Conservation (phyloP, 2,888 invertebrate genomes). For the Rhamnusium bicolor region DNA sequence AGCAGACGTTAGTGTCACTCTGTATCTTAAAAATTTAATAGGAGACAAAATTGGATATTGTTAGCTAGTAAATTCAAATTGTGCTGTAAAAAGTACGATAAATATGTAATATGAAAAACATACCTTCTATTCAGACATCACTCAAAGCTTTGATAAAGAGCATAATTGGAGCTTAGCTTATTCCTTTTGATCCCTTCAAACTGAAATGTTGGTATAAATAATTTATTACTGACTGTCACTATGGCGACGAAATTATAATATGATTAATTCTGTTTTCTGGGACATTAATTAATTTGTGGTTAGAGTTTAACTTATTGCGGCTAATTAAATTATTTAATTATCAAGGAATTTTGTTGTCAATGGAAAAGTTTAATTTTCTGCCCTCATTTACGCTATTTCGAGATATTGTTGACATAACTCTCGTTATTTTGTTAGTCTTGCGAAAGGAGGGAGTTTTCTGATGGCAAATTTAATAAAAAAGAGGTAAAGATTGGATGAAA, state of each 20-base stretch:
- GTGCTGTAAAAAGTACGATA: not conserved
- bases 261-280: constrained; percentile 32
- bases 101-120: not conserved
- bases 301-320: constrained; percentile 25
- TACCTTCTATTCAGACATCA: not conserved
- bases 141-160: constrained; percentile 1
- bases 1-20: too few species aligned
- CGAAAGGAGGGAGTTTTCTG: not conserved
- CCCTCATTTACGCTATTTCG: constrained; percentile 18
- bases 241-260: constrained; percentile 21
- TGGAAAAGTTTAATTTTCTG: constrained; percentile 26
- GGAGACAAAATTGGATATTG: too few species aligned
- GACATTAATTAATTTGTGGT: constrained; percentile 29
- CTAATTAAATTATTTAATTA: constrained; percentile 31
- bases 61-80: not conserved
- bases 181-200: constrained; percentile 23
- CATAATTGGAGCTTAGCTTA: not conserved
- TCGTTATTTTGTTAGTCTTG: constrained; percentile 22
- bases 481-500: not conserved
- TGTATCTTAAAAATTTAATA: too few species aligned
- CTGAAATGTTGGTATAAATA: constrained; percentile 9
- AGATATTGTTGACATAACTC: constrained; percentile 25
- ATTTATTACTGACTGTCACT: constrained; percentile 30
- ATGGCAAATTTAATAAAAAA: constrained; percentile 21
- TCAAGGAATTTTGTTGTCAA: constrained; percentile 21